A percentile compares a stretch with the other conserved stretches of the same genome.
phyloP scores from a whole-genome alignment of 2,113 vertebrate genomes.

The Chionomys nivalis region DNA sequence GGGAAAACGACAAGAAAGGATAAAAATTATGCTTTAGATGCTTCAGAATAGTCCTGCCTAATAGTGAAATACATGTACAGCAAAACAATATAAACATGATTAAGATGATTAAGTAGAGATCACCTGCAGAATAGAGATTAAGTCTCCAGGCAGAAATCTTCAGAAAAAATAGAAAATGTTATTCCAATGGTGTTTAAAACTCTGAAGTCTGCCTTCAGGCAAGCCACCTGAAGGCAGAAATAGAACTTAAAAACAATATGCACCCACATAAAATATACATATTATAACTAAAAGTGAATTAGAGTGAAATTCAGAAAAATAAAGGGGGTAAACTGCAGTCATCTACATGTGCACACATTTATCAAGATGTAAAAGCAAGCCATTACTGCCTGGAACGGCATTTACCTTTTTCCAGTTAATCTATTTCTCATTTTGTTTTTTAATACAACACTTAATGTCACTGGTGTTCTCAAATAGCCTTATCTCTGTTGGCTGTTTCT shows the following conservation, averaged over 20 bases:
- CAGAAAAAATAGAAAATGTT: background rate
- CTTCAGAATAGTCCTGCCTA: background rate
- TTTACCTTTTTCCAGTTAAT: background rate
- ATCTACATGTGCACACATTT: background rate
- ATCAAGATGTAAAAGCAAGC: background rate
- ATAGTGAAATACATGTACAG: background rate
- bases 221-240: background rate
- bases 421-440: background rate
- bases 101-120: background rate
- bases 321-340: background rate
- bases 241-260: background rate
- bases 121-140: background rate
- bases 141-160: background rate
- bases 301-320: background rate
- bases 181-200: background rate
- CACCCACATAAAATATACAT: background rate
- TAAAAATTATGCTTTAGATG: background rate
- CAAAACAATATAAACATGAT: background rate
- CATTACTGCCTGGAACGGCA: background rate
- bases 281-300: background rate
- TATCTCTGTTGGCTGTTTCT: background rate
- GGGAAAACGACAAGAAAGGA: background rate
- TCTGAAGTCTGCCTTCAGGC: background rate
- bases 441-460: background rate
- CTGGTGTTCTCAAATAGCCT: background rate